Evolutionary conservation across 2,888 invertebrate genomes (phyloP), one percentile per base, ranked within the genome.

Genomic region (Agrotis puta): DNA sequence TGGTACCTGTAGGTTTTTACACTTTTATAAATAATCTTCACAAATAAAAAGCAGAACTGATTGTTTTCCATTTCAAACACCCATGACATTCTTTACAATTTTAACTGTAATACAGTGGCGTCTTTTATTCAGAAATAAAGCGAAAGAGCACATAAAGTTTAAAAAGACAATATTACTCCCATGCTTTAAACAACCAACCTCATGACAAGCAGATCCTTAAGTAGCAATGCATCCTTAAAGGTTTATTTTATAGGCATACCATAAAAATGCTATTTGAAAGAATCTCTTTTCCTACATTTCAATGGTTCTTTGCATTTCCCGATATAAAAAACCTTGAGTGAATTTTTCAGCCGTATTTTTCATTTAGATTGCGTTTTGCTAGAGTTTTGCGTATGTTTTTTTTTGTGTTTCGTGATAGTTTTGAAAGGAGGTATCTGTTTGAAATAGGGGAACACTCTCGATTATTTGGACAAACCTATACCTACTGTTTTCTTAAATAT

Each of bases 201-300:
- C 45, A 20, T 45, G 20, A 54, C 33, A 61, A 74, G 9, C 20
- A 33, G 57, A 20, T 56, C 20, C 61, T 39, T 61, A 59, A 65
- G 74, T 5, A 65, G 0, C 16, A 74, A 18, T 66, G 66, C 50
- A 22, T 61, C 3, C 24, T 66, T 50, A 62, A 45, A 72, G 16
- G 57, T 70, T 72, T 51, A 63, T 74, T 64, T 74, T 74, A 74
- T 33, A 74, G 18, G 45, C 24, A n/a, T 61, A n/a, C 33, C 24
- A 50, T 74, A 77, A 72, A 72, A 64, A 59, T 50, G 33, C 33
- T 56, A 62, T 67, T 16, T 9, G 11, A 47, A 16, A 43, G 43
- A 20, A 54, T 22, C 13, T 47, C 24, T 24, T 20, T 22, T 50
- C 9, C 9, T 27, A 58, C 14, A 33, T 50, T 56, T 24, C 22